Evolutionary conservation across 2,888 invertebrate genomes (phyloP).

Genomic region (Linnaemya vulpina): DNA sequence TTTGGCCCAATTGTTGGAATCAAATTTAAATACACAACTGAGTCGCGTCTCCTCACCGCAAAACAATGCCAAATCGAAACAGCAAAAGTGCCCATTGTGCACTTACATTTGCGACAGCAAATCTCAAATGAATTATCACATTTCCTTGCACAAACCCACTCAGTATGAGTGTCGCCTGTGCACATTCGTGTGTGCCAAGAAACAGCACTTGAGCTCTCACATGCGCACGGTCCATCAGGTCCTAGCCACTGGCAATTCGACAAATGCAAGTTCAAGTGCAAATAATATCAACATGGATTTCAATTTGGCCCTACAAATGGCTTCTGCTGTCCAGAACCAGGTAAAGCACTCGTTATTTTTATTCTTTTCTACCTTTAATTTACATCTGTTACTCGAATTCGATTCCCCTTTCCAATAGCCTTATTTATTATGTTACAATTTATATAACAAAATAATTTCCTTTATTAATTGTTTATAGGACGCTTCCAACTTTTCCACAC

Average conservation of each 20-base stretch:
- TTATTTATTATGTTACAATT: no score
- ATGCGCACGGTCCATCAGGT: conserved; percentile 85
- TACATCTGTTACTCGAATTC: no score
- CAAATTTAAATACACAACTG: conserved; percentile 46
- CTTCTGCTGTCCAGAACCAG: conserved; percentile 76
- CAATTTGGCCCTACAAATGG: conserved; percentile 77
- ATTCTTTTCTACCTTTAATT: no score
- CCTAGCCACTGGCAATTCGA: conserved; percentile 27
- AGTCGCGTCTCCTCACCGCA: conserved; percentile 54
- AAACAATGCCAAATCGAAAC: conserved; percentile 83
- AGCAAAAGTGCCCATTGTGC: conserved; percentile 91
- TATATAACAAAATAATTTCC: background rate
- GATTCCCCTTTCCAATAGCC: no score
- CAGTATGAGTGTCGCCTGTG: conserved; percentile 90
- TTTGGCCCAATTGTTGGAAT: conserved; percentile 72
- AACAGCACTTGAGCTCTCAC: conserved; percentile 92
- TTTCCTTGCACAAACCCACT: conserved; percentile 88
- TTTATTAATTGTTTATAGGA: conserved; percentile 57
- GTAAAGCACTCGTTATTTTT: no score
- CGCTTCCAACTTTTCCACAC: conserved; percentile 61
- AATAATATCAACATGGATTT: conserved; percentile 75
- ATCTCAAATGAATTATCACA: conserved; percentile 93
- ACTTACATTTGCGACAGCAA: conserved; percentile 94
- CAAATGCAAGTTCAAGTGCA: conserved; percentile 14
- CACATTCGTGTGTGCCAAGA: conserved; percentile 91